These are phyloP conservation scores for Eubasilissa regina DNA, from an alignment of 1,140 invertebrate species.

Conservation along the genomic window DNA sequence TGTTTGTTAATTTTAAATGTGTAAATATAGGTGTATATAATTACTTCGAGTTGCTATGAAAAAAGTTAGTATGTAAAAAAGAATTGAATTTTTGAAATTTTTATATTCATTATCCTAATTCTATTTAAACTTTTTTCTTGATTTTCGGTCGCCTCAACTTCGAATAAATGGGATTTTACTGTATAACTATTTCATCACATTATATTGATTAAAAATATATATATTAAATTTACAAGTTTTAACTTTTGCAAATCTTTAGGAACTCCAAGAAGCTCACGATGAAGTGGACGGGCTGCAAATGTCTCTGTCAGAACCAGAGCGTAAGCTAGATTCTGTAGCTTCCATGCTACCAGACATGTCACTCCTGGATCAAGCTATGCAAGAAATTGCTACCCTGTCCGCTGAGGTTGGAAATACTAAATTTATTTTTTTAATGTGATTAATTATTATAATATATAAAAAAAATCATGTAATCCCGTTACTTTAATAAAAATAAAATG, in stretches of 20 bases:
- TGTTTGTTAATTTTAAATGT: no score
- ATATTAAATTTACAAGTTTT: background rate
- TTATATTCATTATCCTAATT: no score
- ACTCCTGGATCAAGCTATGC: conserved; percentile 76
- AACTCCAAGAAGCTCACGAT: conserved; percentile 62
- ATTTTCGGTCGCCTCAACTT: no score
- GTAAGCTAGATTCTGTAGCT: conserved; percentile 74
- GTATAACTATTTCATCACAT: background rate
- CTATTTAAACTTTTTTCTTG: no score
- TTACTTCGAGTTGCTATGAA: no score
- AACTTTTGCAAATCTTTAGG: conserved; percentile 38
- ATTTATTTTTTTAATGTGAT: background rate
- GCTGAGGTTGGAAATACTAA: conserved; percentile 67
- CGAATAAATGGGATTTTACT: no score
- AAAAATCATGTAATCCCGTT: no score
- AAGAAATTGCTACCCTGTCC: conserved; percentile 71
- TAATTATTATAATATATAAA: no score
- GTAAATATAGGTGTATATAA: no score
- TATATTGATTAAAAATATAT: background rate
- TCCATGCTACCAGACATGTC: conserved; percentile 77
- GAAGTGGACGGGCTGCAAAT: conserved; percentile 70
- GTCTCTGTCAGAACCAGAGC: conserved; percentile 73
- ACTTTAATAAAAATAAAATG: no score
- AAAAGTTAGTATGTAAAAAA: no score
- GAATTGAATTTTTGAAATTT: no score